Conservation (phyloP, 2,113 vertebrate genomes). For the Fregetta grallaria region DNA sequence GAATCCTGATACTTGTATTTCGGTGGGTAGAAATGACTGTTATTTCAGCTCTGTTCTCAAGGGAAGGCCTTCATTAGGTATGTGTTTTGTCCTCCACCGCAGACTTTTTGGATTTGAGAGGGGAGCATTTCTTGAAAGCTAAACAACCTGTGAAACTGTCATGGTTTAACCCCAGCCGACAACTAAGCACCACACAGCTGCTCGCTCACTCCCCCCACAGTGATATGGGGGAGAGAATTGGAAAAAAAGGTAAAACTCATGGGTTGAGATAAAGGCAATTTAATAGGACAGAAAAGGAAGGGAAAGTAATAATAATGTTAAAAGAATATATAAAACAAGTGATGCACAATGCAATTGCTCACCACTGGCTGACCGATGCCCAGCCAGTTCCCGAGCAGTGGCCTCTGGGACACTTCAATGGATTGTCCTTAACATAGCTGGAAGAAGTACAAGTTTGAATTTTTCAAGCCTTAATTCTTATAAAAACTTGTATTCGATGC, state of each 20-base stretch:
- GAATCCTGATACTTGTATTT: not conserved
- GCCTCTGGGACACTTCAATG: not conserved
- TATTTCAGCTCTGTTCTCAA: not conserved
- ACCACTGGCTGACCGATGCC: no score
- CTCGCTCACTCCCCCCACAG: no score
- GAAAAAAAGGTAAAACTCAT: no score
- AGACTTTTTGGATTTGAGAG: not conserved
- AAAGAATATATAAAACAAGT: no score
- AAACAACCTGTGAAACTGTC: not conserved
- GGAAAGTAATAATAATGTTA: no score
- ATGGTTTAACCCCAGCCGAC: no score
- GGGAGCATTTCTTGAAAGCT: not conserved
- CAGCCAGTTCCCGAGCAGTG: no score
- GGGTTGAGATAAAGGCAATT: no score
- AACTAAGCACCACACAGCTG: no score
- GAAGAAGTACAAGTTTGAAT: not conserved
- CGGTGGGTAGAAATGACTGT: not conserved
- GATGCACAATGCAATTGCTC: no score
- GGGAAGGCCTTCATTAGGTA: not conserved
- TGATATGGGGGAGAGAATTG: no score
- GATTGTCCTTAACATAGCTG: not conserved
- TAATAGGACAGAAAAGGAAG: no score
- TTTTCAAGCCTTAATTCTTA: not conserved
- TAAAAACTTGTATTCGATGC: not conserved
- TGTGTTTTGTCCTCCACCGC: not conserved